Base-by-base conservation (phyloP, 92 coral and sea anemone species). In the Isaurus tuberculatus region DNA sequence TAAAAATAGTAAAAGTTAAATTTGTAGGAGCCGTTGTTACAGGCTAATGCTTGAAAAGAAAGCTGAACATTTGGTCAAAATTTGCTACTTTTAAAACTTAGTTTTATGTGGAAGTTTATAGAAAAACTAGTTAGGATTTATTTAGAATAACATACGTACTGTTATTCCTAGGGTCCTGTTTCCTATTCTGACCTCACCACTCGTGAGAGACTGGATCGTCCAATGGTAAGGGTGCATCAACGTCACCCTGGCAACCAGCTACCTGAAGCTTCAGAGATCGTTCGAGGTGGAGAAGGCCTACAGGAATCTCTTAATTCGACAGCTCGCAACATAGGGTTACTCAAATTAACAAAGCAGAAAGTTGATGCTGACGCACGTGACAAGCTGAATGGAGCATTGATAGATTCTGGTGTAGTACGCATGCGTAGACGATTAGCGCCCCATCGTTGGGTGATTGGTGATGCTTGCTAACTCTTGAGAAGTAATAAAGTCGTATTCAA, bases 171-270 rank as follows among this genome's bases (percentile, higher is more conserved):
- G 99, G 99, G 99, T 37, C 99, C 99, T 14, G 98, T 94, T 11
- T 90, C 99, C n/a, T 97, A 97, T 75, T 97, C 98, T 68, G 99
- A 97, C 86, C 88, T 97, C 63, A 97, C 98, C 37, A 86, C 96
- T 28, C 98, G 99, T 70, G 99, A 97, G 69, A 91, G 92, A 73
- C 91, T 97, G 55, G 99, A 97, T 79, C 94, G 99, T 28, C 99
- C 99, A 65, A 84, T 89, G 87, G 99, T 92, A 1, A 84, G 83
- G 31, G 92, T 94, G 3, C 85, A 83, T 87, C 99, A 97, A 65
- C 95, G 97, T 69, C 99, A 97, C 89, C 99, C 99, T 72, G 99
- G 99, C 31, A 97, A 90, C 92, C 99, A 97, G 88, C 34, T 97
- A 30, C 98, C 99, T 46, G 99, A 97, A 63, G 98, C 98, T 7